Conservation (phyloP, 92 coral and sea anemone species). For the Pocillopora grandis region DNA sequence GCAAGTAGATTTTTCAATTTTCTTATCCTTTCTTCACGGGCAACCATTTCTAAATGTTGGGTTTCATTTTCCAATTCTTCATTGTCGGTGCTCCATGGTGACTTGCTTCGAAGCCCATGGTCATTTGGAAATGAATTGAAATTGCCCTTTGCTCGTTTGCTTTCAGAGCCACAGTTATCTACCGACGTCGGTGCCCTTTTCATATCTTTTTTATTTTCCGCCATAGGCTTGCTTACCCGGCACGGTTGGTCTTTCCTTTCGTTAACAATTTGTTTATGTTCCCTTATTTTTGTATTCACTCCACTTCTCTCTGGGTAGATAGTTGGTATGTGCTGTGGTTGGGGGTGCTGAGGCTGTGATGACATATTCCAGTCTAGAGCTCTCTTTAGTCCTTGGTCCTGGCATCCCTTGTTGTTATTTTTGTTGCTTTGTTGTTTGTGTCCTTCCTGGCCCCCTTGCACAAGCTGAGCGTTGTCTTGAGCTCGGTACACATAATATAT, state of each 20-base stretch:
- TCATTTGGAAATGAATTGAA: background rate
- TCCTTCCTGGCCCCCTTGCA: background rate
- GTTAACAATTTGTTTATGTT: background rate
- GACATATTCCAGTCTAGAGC: background rate
- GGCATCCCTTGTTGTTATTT: no score
- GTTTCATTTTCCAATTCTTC: background rate
- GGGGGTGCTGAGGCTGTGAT: background rate
- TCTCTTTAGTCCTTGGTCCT: background rate
- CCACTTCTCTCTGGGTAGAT: background rate
- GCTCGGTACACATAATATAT: background rate
- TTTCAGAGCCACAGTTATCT: background rate
- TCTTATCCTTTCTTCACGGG: slow-evolving; percentile 29
- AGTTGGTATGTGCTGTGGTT: background rate
- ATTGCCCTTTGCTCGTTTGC: background rate
- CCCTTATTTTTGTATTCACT: background rate
- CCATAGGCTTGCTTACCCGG: background rate
- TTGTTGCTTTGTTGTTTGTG: background rate
- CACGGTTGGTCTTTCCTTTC: background rate
- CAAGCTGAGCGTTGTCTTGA: background rate
- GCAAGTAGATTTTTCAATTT: slow-evolving; percentile 10
- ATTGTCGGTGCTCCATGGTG: background rate
- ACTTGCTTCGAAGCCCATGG: background rate
- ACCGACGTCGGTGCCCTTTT: background rate
- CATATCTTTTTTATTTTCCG: background rate
- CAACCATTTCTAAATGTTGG: background rate